Evolutionary conservation across 2,888 invertebrate genomes (phyloP).

Genomic region (Synergus itoensis): DNA sequence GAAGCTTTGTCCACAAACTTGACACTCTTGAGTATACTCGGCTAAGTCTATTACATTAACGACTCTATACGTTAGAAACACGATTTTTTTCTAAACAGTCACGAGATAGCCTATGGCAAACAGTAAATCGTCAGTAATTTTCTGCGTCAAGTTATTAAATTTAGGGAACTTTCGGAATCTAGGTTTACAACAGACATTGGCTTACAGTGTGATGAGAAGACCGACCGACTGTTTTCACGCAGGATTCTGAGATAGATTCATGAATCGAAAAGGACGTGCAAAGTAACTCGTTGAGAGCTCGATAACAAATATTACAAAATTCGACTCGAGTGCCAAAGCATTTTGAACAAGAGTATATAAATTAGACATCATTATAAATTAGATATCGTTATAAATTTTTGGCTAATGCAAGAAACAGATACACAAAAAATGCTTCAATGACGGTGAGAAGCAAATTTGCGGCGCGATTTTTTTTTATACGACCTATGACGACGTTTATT

Average conservation of each 20-base stretch:
- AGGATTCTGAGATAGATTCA: constrained; percentile 16
- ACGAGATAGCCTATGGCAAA: constrained; percentile 67
- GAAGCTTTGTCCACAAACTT: constrained; percentile 27
- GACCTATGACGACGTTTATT: constrained; percentile 26
- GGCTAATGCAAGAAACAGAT: constrained; percentile 28
- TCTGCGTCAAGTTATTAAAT: constrained; percentile 43
- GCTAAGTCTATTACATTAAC: constrained; percentile 64
- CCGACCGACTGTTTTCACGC: constrained; percentile 40
- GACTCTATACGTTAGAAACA: constrained; percentile 65
- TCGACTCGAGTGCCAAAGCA: constrained; percentile 25
- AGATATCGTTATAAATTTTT: constrained; percentile 8
- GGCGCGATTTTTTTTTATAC: constrained; percentile 17
- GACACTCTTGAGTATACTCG: constrained; percentile 45
- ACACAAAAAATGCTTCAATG: constrained; percentile 36
- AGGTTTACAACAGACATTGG: constrained; percentile 39
- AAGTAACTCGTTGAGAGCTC: constrained; percentile 25
- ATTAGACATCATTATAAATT: constrained; percentile 30
- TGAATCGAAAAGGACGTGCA: constrained; percentile 27
- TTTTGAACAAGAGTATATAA: constrained; percentile 36
- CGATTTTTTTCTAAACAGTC: constrained; percentile 68
- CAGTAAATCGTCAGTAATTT: constrained; percentile 57
- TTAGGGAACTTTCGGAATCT: constrained; percentile 31
- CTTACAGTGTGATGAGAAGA: constrained; percentile 38
- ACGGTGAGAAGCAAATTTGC: constrained; percentile 23
- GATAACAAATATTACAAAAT: constrained; percentile 39